phyloP scores from a whole-genome alignment of 2,113 vertebrate species.

The Oriolus oriolus region DNA sequence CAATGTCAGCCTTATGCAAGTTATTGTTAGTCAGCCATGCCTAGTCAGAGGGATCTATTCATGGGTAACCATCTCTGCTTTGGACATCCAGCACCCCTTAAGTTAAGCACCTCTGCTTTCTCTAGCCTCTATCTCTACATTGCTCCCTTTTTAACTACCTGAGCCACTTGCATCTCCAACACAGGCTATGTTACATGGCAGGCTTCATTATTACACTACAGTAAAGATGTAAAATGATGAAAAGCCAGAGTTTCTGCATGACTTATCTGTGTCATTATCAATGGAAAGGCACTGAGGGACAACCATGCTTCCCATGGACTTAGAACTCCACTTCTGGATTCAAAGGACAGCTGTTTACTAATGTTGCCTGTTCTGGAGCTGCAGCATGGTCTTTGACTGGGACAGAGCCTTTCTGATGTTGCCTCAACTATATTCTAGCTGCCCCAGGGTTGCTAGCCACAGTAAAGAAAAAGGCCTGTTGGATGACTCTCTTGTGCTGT shows the following conservation, averaged over 20 bases:
- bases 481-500: not conserved
- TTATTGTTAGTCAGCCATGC: not conserved
- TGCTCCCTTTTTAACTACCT: not conserved
- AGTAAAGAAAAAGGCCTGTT: not conserved
- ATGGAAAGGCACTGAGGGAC: not conserved
- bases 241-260: not conserved
- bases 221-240: not conserved
- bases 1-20: not conserved
- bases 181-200: not conserved
- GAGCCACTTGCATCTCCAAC: not conserved
- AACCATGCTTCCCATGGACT: not conserved
- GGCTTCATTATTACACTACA: not conserved
- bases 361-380: not conserved
- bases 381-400: not conserved
- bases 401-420: not conserved
- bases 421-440: not conserved
- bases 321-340: not conserved
- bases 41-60: not conserved
- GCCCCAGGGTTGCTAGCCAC: not conserved
- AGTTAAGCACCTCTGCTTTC: not conserved
- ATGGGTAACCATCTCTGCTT: not conserved
- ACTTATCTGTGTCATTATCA: not conserved
- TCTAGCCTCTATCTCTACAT: not conserved
- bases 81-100: not conserved
- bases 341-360: not conserved